These are phyloP conservation scores for Diplodus puntazzo DNA, from an alignment of 2,797 vertebrate species.

Conservation along the genomic window DNA sequence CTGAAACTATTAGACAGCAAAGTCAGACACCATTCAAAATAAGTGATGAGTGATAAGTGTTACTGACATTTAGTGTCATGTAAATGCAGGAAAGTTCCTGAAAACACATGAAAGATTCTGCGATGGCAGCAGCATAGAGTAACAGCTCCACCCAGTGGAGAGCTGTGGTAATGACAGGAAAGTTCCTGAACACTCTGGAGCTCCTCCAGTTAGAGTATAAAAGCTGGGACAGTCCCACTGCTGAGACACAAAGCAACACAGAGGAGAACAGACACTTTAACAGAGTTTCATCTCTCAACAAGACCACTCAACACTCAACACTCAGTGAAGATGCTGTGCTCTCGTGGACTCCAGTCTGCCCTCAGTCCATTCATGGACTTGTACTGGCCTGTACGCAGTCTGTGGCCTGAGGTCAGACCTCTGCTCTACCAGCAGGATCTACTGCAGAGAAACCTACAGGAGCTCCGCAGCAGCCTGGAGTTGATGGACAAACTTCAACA, in stretches of 20 bases:
- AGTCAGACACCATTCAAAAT: not conserved
- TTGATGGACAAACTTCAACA: conserved; percentile 75
- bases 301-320: not conserved
- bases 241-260: conserved; percentile 28
- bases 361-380: conserved; percentile 6
- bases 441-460: conserved; percentile 76
- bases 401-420: conserved; percentile 71
- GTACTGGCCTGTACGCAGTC: not conserved
- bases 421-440: conserved; percentile 61
- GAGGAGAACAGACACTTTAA: conserved; percentile 12
- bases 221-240: conserved; percentile 24
- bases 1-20: not conserved
- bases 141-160: not conserved
- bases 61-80: conserved; percentile 10
- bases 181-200: conserved; percentile 8
- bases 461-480: conserved; percentile 71
- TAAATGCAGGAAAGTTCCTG: conserved; percentile 3
- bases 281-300: not conserved
- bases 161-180: not conserved
- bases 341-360: conserved; percentile 14
- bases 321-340: conserved; percentile 5
- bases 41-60: not conserved
- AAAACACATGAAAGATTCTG: not conserved
- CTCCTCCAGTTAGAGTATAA: conserved; percentile 2
- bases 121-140: not conserved